Evolutionary conservation across 2,797 vertebrate species (phyloP), one percentile per base, ranked within the genome.

Genomic region (Melanotaenia pygmaea): DNA sequence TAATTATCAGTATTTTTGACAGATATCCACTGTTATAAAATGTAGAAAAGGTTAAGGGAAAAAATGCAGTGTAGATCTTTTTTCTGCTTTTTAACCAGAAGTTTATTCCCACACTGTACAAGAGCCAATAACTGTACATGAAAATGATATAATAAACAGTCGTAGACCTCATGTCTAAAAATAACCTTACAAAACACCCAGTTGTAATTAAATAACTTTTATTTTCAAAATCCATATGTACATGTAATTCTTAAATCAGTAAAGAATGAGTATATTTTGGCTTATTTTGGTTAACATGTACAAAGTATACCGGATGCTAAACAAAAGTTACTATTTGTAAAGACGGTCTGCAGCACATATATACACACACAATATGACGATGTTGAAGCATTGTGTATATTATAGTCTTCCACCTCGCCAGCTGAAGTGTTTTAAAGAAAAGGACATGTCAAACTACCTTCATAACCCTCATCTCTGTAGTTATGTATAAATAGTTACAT

Each of bases 181-280:
- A 40, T 50, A 0, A 60, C 22, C 16, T 16, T 65, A 47, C 1
- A 58, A 66, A 76, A 70, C 16, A 59, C 61, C 47, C 1, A 32
- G 1, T 7, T 61, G 76, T 12, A 74, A 58, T 86, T 79, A 80
- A 81, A 81, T 84, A 82, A 58, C 13, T 92, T 88, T 89, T 86
- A 81, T 83, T 68, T 69, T 79, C 57, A 72, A 74, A 74, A 75
- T 79, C 50, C 60, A 68, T 24, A 57, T 51, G 51, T 65, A 57
- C 28, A 64, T 24, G 28, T 38, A 43, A 70, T 58, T 14, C 59
- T 59, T 84, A 87, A 89, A 90, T 88, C 79, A 79, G 74, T 53
- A 69, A 70, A 65, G 74, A 81, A 86, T 79, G 54, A 75, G 70
- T 60, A 67, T 24, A 77, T 56, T 67, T 65, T 53, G 0, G 22